Base-by-base conservation (phyloP, 2,888 invertebrate species). In the Chrysopilus asiliformis region DNA sequence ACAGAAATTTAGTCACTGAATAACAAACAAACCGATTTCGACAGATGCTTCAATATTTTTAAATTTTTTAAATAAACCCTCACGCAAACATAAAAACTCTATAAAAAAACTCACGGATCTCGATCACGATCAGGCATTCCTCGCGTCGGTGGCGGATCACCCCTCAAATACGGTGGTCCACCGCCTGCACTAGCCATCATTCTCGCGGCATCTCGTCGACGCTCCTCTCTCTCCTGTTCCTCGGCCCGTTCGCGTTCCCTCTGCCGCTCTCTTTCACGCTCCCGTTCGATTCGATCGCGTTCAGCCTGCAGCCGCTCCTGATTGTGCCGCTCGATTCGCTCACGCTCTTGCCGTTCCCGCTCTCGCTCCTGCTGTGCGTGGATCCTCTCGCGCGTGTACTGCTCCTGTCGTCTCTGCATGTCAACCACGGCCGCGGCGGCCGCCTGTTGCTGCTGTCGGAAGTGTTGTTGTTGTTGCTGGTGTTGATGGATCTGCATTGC, bases 401-500 rank as follows among this genome's bases (percentile, higher is more conserved):
- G 53, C 36, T 54, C 53, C 30, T 53, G 44, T 32, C 50, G 53
- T 0, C 55, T 50, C 22, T 57, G 55, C 45, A 57, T 42, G 12
- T 57, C 55, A 9, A 45, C 49, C n/a, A n/a, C n/a, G 10, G 47
- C 51, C 3, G 49, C 47, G 1, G 49, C 45, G 15, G 41, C 39
- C 26, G 41, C 37, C 16, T 38, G 38, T 28, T 51, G 53, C 19
- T 57, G 58, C 14, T 59, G 55, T 15, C 54, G 50, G 13, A 51
- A 48, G 15, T 53, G 55, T 27, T 49, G 49, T 61, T 63, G 66
- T 35, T 49, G 46, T 45, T 47, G 41, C 34, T 64, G 63, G 27
- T 68, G 67, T 25, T 65, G 58, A 34, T 62, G 55, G 15, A 60
- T 49, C 53, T 62, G 62, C 51, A 67, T 56, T 5, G 53, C 52